Base-by-base conservation (phyloP, 2,888 invertebrate genomes). In the Ectemnius cavifrons region DNA sequence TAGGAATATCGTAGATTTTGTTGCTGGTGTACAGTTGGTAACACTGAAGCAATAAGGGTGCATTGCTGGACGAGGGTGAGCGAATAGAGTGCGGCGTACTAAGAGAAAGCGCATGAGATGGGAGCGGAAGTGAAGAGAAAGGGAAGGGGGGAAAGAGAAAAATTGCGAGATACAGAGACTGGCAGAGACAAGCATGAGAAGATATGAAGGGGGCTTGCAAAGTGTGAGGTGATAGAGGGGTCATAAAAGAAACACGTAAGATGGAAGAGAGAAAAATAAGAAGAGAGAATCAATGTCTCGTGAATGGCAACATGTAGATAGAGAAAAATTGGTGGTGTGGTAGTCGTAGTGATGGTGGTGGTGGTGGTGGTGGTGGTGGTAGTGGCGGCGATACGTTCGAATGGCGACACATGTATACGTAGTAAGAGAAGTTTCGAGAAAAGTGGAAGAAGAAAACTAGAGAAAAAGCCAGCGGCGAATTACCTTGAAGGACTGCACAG, bases 401-500 rank as follows among this genome's bases (percentile, higher is more conserved):
- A 52, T 59, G 49, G 11, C 18, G 58, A 59, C 45, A 63, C 63
- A 72, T 76, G 58, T 73, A 75, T 20, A 65, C 68, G 56, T 66
- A 61, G 64, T 69, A 23, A 64, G 61, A 66, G 59, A 23, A 63
- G 58, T 66, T 37, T 69, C 61, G 56, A 71, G 59, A 75, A 66
- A 46, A 65, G 61, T 20, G 67, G 62, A 61, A 67, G 57, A 73
- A 69, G 71, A 67, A 77, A 79, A 84, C 74, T 82, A 81, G 82
- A 85, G 83, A 84, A 84, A 83, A 84, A 84, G 87, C 75, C 77
- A 79, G 84, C 80, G 84, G 83, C 80, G 85, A 89, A 89, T 90
- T 90, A 90, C 90, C 90, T 90, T 89, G 87, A 90, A 90, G 85
- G 89, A 89, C 90, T 90, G 90, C 89, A 87, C 85, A 89, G 89